phyloP scores from a whole-genome alignment of 2,888 invertebrate genomes.

The Hypena proboscidalis region DNA sequence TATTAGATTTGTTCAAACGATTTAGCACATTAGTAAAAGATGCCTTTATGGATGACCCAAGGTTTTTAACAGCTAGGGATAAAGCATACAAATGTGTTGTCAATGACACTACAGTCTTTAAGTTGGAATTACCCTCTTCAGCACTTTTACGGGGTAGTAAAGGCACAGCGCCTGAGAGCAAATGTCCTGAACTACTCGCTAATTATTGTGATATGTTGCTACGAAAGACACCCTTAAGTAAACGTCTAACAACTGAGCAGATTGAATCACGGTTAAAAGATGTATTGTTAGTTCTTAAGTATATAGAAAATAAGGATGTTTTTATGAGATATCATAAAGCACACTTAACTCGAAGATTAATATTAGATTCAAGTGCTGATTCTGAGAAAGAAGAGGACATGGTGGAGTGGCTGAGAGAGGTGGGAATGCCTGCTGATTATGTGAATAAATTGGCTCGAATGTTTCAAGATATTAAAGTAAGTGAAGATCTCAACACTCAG shows the following conservation, averaged over 20 bases:
- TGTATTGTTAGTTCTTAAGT: slow-evolving; percentile 98
- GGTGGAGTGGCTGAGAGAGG: slow-evolving; percentile 98
- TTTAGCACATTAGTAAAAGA: slow-evolving; percentile 97
- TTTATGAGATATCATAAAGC: slow-evolving; percentile 99
- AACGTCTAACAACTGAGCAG: slow-evolving; percentile 97
- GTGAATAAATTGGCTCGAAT: slow-evolving; percentile 99
- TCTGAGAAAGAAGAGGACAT: slow-evolving; percentile 99
- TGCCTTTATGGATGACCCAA: slow-evolving; percentile 98
- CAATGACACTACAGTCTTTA: slow-evolving; percentile 97
- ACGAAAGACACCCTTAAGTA: slow-evolving; percentile 97
- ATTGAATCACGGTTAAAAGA: slow-evolving; percentile 97
- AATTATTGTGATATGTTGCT: slow-evolving; percentile 99
- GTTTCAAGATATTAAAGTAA: slow-evolving; percentile 99
- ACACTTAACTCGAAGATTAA: slow-evolving; percentile 96
- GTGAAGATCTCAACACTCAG: slow-evolving; percentile 97
- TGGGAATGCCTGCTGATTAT: slow-evolving; percentile 99
- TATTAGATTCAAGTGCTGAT: slow-evolving; percentile 99
- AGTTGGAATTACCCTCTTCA: slow-evolving; percentile 87
- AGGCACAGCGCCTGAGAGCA: slow-evolving; percentile 95
- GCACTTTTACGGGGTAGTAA: slow-evolving; percentile 87
- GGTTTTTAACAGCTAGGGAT: slow-evolving; percentile 98
- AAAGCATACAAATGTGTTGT: slow-evolving; percentile 99
- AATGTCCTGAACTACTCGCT: slow-evolving; percentile 99
- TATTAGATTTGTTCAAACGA: slow-evolving; percentile 95
- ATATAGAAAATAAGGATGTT: slow-evolving; percentile 99